Evolutionary conservation across 2,113 vertebrate genomes (phyloP).

Genomic region (Cinclus mexicanus): DNA sequence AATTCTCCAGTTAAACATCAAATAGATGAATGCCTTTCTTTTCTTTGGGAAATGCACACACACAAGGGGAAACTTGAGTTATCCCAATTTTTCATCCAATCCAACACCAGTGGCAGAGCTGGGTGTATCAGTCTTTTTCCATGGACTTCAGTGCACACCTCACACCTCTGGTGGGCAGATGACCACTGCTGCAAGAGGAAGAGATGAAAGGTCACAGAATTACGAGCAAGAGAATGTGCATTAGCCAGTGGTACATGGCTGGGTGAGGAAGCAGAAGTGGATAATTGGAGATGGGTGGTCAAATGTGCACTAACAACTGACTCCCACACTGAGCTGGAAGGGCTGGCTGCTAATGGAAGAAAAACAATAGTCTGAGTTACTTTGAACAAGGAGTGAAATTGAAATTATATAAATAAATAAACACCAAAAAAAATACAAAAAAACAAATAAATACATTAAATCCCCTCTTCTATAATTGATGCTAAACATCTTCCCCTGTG

Average conservation of each 20-base stretch:
- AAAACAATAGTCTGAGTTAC: neutral
- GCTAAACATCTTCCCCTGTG: neutral
- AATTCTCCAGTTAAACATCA: neutral
- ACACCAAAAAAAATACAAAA: too few species aligned
- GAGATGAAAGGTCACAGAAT: neutral
- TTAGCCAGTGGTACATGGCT: fast-evolving
- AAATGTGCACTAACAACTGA: neutral
- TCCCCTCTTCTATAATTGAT: neutral
- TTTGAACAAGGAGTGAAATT: neutral
- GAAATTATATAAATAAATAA: neutral
- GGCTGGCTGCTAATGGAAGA: neutral
- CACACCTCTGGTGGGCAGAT: neutral
- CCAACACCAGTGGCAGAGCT: neutral
- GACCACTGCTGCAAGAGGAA: neutral
- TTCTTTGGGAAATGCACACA: neutral
- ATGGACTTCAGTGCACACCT: neutral
- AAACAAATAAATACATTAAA: neutral
- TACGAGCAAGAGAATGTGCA: neutral
- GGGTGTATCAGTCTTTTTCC: neutral
- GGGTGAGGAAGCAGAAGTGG: neutral
- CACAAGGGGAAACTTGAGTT: neutral
- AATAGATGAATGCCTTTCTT: neutral
- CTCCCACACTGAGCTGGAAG: neutral
- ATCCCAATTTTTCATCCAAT: neutral
- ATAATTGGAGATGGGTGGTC: neutral